phyloP scores from a whole-genome alignment of 2,113 vertebrate genomes.

The Aptenodytes patagonicus region DNA sequence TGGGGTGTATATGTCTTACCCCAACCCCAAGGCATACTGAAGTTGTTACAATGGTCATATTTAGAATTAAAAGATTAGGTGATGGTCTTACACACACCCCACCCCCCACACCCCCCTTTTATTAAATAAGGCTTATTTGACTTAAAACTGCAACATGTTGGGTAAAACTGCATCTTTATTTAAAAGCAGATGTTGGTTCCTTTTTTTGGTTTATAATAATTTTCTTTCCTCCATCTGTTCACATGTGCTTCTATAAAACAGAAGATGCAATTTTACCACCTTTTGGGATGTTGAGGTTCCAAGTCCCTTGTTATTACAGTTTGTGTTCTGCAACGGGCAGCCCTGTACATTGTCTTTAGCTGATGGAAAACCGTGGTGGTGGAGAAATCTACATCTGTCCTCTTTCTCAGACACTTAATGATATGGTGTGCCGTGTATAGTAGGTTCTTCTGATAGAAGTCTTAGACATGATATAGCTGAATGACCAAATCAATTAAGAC shows the following conservation, averaged over 20 bases:
- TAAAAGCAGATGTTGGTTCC: neutral
- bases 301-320: neutral
- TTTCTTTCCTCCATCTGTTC: neutral
- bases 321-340: neutral
- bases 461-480: neutral
- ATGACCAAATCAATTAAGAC: neutral
- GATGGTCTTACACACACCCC: neutral
- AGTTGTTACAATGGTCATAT: neutral
- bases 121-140: neutral
- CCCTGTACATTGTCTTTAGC: neutral
- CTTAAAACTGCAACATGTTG: neutral
- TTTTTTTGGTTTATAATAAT: neutral
- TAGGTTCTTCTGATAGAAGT: neutral
- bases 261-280: neutral
- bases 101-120: neutral
- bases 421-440: neutral
- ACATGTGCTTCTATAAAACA: neutral
- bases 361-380: neutral
- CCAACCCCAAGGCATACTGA: neutral
- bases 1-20: neutral
- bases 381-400: neutral
- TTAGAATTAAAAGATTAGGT: neutral
- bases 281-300: neutral
- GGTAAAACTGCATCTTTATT: neutral
- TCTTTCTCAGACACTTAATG: neutral